Evolutionary conservation across 2,888 invertebrate genomes (phyloP).

Genomic region (Lepidonotus clava): DNA sequence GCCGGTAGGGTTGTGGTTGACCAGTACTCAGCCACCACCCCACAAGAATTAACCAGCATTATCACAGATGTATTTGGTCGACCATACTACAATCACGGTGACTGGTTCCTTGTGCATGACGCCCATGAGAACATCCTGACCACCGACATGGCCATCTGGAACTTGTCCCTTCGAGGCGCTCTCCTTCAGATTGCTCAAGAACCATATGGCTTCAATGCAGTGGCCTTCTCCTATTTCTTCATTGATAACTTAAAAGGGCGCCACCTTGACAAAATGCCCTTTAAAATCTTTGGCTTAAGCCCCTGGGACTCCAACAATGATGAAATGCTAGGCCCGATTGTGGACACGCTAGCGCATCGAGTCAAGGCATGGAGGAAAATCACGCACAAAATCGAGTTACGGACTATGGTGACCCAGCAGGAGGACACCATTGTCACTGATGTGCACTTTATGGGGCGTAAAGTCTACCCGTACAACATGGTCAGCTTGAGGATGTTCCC

Average conservation of each 20-base stretch:
- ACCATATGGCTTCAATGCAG: conserved; percentile 35
- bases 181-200: conserved; percentile 30
- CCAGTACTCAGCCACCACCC: conserved; percentile 21
- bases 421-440: conserved; percentile 25
- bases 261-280: background rate
- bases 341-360: background rate
- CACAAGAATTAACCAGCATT: background rate
- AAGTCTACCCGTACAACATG: conserved; percentile 27
- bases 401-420: background rate
- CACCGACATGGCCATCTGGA: conserved; percentile 20
- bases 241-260: background rate
- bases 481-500: conserved; percentile 29
- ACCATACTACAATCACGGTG: background rate
- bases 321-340: background rate
- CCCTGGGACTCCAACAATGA: background rate
- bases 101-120: conserved; percentile 46
- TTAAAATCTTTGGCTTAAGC: background rate
- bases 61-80: conserved; percentile 19
- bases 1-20: conserved; percentile 35
- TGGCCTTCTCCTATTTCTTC: conserved; percentile 44
- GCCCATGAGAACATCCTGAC: conserved; percentile 7
- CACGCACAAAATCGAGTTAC: background rate
- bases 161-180: background rate
- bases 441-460: conserved; percentile 39
- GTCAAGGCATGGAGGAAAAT: background rate